Base-by-base conservation (phyloP, 2,797 vertebrate genomes). In the Tangara arthus region DNA sequence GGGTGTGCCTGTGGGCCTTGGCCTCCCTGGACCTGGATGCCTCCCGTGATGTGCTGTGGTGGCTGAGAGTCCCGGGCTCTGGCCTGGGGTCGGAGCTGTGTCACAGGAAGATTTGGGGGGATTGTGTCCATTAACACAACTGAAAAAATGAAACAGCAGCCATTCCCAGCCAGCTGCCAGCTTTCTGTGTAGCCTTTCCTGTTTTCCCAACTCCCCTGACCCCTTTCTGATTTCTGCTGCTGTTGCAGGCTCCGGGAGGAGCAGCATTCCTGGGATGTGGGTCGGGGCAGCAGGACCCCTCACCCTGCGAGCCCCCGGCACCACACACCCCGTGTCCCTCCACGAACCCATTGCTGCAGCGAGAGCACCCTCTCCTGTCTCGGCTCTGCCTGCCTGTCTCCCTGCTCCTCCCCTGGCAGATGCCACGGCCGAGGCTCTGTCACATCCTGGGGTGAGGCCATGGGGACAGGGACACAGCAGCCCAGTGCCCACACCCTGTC, bases 291-390 rank as follows among this genome's bases (percentile, higher is more conserved):
- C 14, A 6, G 77, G 42, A 77, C 37, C 52, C 34, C 21, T 56
- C 17, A 1, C 39, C 47, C n/a, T 14, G 4, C 12, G 5, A 46
- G 17, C 35, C 28, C 46, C 46, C 28, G 0, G 32, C 24, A 1
- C 63, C 53, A 34, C 28, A 69, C 64, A 18, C 14, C 41, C 56
- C 53, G 0, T 5, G 56, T 32, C 49, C 50, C 80, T 77, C 8
- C 21, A 0, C 1, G 0, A 4, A 59, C 59, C 60, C 72, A 66
- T 83, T 7, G 73, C 92, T 20, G 88, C 50, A 4, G 76, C 66
- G 7, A 90, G 65, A 96, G 95, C 96, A 94, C 96, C 96, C 94
- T 93, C 96, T 96, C 96, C 96, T 93, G 95, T 93, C 95, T 83
- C 88, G 30, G 82, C 57, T 23, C 57, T 81, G 82, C 80, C 65